Base-by-base conservation (phyloP, 1,140 invertebrate species). In the Brachionus asplanchnoidis region DNA sequence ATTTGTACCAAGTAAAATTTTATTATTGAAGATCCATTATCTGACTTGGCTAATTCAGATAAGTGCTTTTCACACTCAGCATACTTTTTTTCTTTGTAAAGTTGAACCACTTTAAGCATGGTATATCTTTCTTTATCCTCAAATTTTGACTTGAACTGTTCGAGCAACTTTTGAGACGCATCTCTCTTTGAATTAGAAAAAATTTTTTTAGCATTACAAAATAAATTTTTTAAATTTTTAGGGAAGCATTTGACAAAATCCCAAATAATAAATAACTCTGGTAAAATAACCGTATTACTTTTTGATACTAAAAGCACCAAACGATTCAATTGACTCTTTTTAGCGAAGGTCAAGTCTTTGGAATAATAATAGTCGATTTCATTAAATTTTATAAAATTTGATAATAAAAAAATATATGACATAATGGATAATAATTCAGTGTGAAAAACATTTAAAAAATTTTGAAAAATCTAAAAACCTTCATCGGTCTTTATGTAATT, bases 191-290 rank as follows among this genome's bases (percentile, higher is more conserved):
- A 28, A 28, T 2, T 28, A 28, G 26, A 7, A 36, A 7, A 5
- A 46, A 14, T 2, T 14, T 14, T 46, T 46, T 46, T 3, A 46
- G 12, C 11, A 46, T 20, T 94, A 95, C 86, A 95, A n/a, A n/a
- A 90, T 0, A 11, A 32, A 68, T 6, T 36, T 28, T 28, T 14
- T 36, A 68, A 20, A 89, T 89, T 85, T 90, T 36, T 1, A 6
- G 32, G 3, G 6, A 36, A 36, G 6, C 4, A 36, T 36, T 36
- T 28, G 26, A 28, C 90, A 36, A 92, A 87, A 86, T 90, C 90
- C 56, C 70, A 36, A 68, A 28, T 28, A 28, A 2, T 28, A 28
- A 28, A 28, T 28, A 28, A 28, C 26, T 28, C 26, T 28, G 26
- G 26, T 28, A 28, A 28, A 28, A n/a, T n/a, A n/a, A 3, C 26